Evolutionary conservation across 2,113 vertebrate genomes (phyloP).

Genomic region (Cathartes aura): DNA sequence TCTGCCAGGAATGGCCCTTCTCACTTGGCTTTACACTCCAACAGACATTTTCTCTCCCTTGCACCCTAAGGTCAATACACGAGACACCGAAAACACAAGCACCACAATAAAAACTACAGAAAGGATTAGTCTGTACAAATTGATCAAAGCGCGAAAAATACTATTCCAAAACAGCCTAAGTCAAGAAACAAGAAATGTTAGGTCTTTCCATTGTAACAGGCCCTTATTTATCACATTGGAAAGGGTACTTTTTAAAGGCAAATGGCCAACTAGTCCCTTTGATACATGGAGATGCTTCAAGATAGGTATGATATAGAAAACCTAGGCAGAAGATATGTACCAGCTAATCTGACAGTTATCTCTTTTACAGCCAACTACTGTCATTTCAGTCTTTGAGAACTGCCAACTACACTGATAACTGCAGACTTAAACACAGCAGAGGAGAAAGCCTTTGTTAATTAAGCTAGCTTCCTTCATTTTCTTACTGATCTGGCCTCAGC

Average conservation of each 20-base stretch:
- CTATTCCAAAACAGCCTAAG: not conserved
- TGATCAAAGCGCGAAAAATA: not conserved
- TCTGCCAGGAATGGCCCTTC: not conserved
- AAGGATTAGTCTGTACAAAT: not conserved
- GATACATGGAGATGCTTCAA: conserved; percentile 59
- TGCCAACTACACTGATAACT: not conserved
- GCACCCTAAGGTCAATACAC: not conserved
- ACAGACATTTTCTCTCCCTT: not conserved
- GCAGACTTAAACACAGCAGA: not conserved
- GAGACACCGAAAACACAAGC: not conserved
- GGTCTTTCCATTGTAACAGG: conserved; percentile 6
- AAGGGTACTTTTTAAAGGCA: conserved; percentile 26
- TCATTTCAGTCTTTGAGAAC: conserved; percentile 38
- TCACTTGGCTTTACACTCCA: not conserved
- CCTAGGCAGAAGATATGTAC: conserved; percentile 10
- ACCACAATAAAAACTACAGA: not conserved
- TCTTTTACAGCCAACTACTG: conserved; percentile 48
- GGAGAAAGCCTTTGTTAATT: conserved; percentile 46
- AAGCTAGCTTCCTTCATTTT: not conserved
- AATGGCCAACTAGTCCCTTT: conserved; percentile 34
- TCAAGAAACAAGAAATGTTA: not conserved
- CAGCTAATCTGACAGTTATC: conserved; percentile 40
- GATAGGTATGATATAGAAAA: conserved; percentile 57
- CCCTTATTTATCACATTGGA: not conserved
- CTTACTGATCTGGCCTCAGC: not conserved